A percentile compares a stretch with the other conserved stretches of the same genome.
These are phyloP conservation scores for Cynodonichthys magdalenae DNA, from an alignment of 2,797 vertebrate species.

Conservation along the genomic window DNA sequence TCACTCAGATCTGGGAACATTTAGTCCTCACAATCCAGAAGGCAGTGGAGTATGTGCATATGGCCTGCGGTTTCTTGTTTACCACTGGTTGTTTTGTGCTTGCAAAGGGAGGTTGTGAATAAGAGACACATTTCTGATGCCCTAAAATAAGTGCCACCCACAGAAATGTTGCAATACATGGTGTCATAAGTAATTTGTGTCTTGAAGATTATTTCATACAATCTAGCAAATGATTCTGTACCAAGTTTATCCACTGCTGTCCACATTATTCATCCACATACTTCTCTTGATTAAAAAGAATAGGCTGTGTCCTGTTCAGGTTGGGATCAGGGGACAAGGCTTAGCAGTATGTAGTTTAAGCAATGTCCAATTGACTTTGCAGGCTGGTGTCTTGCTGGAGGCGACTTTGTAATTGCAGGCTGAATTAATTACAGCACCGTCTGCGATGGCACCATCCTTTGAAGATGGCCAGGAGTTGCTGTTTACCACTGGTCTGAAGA, in stretches of 20 bases:
- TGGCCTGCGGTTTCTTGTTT: conserved; percentile 10
- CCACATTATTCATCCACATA: conserved; percentile 37
- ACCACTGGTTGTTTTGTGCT: conserved; percentile 9
- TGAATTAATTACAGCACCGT: conserved; percentile 60
- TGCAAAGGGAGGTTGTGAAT: conserved; percentile 3
- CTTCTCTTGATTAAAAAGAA: conserved; percentile 34
- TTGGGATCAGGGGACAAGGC: conserved; percentile 28
- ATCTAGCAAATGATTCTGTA: conserved; percentile 45
- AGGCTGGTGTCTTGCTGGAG: conserved; percentile 29
- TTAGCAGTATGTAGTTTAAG: conserved; percentile 9
- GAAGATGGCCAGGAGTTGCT: conserved; percentile 60
- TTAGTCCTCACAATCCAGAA: conserved; percentile 46
- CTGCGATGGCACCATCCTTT: conserved; percentile 62
- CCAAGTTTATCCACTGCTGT: conserved; percentile 37
- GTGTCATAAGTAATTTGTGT: conserved; percentile 42
- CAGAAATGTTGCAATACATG: conserved; percentile 19
- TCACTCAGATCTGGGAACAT: conserved; percentile 36
- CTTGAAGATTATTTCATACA: conserved; percentile 22
- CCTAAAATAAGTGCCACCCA: background rate
- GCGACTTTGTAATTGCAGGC: conserved; percentile 54
- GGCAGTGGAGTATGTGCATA: conserved; percentile 12
- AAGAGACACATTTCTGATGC: conserved; percentile 17
- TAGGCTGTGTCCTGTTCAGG: conserved; percentile 18
- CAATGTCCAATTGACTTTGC: conserved; percentile 32
- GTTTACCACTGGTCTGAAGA: conserved; percentile 58